Evolutionary conservation across 2,797 vertebrate genomes (phyloP), one percentile per base, ranked within the genome.

Genomic region (Dermochelys coriacea): DNA sequence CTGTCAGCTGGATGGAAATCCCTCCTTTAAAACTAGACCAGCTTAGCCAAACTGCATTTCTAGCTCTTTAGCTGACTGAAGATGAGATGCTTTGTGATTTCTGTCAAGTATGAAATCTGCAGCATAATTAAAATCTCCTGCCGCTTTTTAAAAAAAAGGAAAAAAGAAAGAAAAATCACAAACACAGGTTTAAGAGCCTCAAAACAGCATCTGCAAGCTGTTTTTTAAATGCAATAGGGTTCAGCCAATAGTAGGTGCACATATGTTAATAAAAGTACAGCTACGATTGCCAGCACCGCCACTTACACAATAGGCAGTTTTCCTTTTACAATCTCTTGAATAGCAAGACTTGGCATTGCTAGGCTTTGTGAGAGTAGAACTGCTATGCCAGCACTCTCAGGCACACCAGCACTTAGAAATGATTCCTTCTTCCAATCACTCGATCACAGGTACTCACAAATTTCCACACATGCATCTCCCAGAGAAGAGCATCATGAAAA

Each of bases 101-200:
- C 93, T 83, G 93, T 96, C 93, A 95, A 93, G 84, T 77, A 57
- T 93, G 88, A 96, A 96, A 97, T 97, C 94, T 98, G 85, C n/a
- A 97, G 84, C 64, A 95, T 85, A 94, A 96, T 89, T 96, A 94
- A 97, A 97, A 97, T 97, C 89, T 96, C 89, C 59, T 95, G 31
- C 57, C 90, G 78, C 77, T 90, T 3, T 15, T 86, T 92, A 90
- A 90, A 82, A 18, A 64, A 79, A 64, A 18, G 5, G 1, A 59
- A 61, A 12, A 23, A 34, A 29, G 12, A 49, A 91, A 95, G 82
- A 89, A 71, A 95, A 64, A 37, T 96, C 52, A 37, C 37, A 93
- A 85, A 93, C 55, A 91, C 80, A 80, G 75, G 59, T 92, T 97
- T 91, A 94, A 71, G 84, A 96, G 96, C 82, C 55, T 89, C 31